A percentile compares a stretch with the other conserved stretches of the same genome.
Evolutionary conservation across 2,113 vertebrate species (phyloP).

Genomic region (Ranitomeya imitator): DNA sequence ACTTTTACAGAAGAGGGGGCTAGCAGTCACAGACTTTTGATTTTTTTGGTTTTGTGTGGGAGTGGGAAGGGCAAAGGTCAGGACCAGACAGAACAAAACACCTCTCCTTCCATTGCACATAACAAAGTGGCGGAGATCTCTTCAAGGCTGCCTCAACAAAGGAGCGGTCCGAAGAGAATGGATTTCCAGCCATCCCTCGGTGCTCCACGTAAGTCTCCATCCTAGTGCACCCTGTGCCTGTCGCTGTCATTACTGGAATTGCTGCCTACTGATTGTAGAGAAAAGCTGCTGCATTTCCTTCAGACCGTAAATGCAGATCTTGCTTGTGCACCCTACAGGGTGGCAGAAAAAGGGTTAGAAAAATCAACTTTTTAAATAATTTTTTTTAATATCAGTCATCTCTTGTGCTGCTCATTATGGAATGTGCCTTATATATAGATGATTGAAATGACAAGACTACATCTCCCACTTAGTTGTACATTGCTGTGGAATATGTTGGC

Average conservation of each 20-base stretch:
- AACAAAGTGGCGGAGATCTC: slow-evolving; percentile 6
- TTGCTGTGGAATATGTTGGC: too few relatives aligned
- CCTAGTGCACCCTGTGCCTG: slow-evolving; percentile 3
- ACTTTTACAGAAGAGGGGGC: slow-evolving; percentile 32
- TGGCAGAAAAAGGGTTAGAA: neutral
- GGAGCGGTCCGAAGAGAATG: slow-evolving; percentile 29
- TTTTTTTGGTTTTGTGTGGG: slow-evolving; percentile 45
- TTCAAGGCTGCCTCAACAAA: neutral
- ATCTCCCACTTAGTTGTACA: too few relatives aligned
- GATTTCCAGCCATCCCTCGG: slow-evolving; percentile 14
- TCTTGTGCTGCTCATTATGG: neutral
- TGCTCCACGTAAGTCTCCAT: slow-evolving; percentile 37
- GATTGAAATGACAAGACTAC: neutral
- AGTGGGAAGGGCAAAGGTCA: slow-evolving; percentile 47
- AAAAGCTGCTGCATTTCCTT: neutral
- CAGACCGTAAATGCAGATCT: neutral
- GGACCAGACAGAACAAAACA: slow-evolving; percentile 14
- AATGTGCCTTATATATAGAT: neutral
- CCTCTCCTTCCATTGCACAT: neutral
- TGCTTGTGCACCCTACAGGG: neutral
- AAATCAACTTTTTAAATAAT: neutral
- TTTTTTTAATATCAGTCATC: neutral
- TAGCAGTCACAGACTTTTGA: slow-evolving; percentile 22
- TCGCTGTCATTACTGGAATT: slow-evolving; percentile 7
- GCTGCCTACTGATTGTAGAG: neutral